phyloP scores from a whole-genome alignment of 2,888 invertebrate species.

The Morpho deidamia region DNA sequence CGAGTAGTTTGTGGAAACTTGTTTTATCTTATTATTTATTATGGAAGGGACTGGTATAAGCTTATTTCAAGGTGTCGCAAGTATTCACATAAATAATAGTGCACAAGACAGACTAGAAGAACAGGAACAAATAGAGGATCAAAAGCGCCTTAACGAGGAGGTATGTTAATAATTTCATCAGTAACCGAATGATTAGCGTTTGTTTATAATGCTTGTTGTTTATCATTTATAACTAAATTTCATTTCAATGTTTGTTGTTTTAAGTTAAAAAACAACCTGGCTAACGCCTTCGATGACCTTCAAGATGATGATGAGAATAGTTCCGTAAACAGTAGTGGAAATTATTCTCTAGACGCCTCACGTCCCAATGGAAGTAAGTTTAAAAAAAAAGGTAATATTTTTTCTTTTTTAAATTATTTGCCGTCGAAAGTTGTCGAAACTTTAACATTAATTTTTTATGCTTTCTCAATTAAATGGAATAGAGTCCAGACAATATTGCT shows the following conservation, averaged over 20 bases:
- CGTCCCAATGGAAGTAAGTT: conserved; percentile 47
- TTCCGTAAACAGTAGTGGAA: conserved; percentile 78
- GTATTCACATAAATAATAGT: conserved; percentile 81
- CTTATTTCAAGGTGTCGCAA: conserved; percentile 83
- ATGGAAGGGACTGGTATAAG: conserved; percentile 83
- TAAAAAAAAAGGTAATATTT: background rate
- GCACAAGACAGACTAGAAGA: conserved; percentile 81
- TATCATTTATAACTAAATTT: too few relatives aligned
- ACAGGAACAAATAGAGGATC: conserved; percentile 83
- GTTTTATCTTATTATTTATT: conserved; percentile 7
- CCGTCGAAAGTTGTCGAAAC: too few relatives aligned
- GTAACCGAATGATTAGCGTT: background rate
- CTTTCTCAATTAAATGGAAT: too few relatives aligned
- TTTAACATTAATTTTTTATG: too few relatives aligned
- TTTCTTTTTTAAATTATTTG: too few relatives aligned
- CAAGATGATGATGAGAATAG: conserved; percentile 82
- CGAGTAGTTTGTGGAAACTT: background rate
- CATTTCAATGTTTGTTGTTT: conserved; percentile 21
- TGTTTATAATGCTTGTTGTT: conserved; percentile 19
- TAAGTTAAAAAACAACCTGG: conserved; percentile 81
- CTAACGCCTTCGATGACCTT: conserved; percentile 83
- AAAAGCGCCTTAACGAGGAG: conserved; percentile 82
- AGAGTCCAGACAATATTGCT: too few relatives aligned
- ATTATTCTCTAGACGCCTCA: conserved; percentile 56
- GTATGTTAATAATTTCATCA: conserved; percentile 45